Base-by-base conservation (phyloP, 2,113 vertebrate genomes). In the Proterorhinus semilunaris region DNA sequence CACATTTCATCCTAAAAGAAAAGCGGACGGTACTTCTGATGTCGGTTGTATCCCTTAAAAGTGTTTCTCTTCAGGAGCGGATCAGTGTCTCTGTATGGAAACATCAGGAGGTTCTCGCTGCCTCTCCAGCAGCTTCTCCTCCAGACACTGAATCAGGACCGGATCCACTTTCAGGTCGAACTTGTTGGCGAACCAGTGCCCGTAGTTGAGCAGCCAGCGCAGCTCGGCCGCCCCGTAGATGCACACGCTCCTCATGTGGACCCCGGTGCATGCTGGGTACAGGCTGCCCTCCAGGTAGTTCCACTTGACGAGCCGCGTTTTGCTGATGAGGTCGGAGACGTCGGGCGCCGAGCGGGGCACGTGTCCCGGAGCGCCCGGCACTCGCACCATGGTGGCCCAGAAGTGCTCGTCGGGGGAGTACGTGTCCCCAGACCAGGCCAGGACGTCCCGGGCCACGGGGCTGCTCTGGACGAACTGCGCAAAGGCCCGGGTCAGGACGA, bases 131-230 rank as follows among this genome's bases (percentile, higher is more conserved):
- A 98, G 88, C 70, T 94, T 96, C 87, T 96, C 93, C 79, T 94
- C 94, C 71, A 98, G 90, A 77, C 96, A 98, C 82, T 93, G 93
- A 63, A 94, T 88, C 77, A 98, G 84, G 72, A 96, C 54, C 5
- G 96, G 96, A 59, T 98, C 96, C 48, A 98, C 95, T 86, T 94
- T 96, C 59, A 95, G 94, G 75, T 97, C 96, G 83, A 98, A 94
- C 78, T 98, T 98, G 89, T 98, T 98, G 50, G 94, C 96, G 6
- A 98, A 98, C 96, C 96, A 98, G 65, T 98, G 96, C 0, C 95
- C 94, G 0, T 93, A 92, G 62, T 89, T 90, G 5, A 98, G 86
- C 47, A 98, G 95, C 96, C 96, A 98, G n/a, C 94, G 93, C 46
- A 98, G 86, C 68, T 98, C 96, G 6, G 94, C 93, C 0, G 95